Evolutionary conservation across 2,888 invertebrate genomes (phyloP).

Genomic region (Oasisia sp.): DNA sequence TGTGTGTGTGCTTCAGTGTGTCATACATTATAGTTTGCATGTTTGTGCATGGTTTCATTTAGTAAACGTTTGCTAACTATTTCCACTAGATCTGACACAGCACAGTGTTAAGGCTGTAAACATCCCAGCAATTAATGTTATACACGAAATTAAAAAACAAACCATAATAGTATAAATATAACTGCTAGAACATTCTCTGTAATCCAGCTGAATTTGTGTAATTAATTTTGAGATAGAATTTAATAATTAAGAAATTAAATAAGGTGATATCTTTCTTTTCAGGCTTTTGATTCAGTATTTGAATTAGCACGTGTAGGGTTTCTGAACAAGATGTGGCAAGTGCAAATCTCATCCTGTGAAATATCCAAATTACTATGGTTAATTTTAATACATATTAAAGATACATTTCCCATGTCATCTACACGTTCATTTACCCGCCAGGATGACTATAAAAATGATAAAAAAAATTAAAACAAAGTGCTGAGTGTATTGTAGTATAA

Average conservation of each 20-base stretch:
- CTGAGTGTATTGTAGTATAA: too few species aligned
- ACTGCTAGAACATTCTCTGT: background rate
- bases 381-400: too few species aligned
- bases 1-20: background rate
- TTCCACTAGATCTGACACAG: background rate
- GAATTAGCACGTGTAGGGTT: background rate
- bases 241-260: background rate
- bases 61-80: background rate
- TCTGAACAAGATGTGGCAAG: too few species aligned
- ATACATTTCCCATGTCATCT: too few species aligned
- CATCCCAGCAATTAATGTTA: background rate
- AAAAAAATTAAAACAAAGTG: too few species aligned
- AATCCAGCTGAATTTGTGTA: background rate
- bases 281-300: background rate
- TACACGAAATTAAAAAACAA: background rate
- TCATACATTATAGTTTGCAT: background rate
- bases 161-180: background rate
- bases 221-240: conserved; percentile 13
- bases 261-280: background rate
- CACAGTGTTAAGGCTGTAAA: background rate
- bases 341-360: too few species aligned
- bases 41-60: background rate
- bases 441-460: too few species aligned
- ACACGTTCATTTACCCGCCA: too few species aligned
- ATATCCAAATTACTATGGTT: too few species aligned